Evolutionary conservation across 2,113 vertebrate species (phyloP).

Genomic region (Perognathus longimembris): DNA sequence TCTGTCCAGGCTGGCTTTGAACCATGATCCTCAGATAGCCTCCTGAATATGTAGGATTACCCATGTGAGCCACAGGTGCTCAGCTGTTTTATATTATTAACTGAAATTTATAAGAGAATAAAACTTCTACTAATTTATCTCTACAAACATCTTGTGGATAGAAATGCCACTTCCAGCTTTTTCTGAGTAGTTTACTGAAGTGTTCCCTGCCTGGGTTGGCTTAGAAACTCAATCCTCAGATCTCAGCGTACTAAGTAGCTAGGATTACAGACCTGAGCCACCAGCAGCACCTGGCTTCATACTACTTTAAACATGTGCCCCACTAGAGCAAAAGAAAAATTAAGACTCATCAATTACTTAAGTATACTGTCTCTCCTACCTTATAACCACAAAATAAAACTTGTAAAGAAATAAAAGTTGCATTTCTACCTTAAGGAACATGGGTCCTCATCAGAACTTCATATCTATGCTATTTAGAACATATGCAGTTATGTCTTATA

Average conservation of each 20-base stretch:
- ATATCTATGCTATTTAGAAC: not conserved
- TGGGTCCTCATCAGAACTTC: not conserved
- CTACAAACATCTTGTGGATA: slow-evolving; percentile 33
- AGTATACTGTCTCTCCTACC: not conserved
- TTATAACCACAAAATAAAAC: slow-evolving; percentile 18
- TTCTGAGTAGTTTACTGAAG: too few relatives aligned
- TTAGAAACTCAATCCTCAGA: too few relatives aligned
- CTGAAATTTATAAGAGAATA: not conserved
- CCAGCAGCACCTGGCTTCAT: too few relatives aligned
- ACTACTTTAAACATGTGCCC: too few relatives aligned
- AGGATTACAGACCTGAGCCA: too few relatives aligned
- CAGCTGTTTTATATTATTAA: slow-evolving; percentile 20
- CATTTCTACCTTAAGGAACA: slow-evolving; percentile 39
- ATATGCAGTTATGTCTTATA: not conserved
- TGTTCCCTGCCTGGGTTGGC: too few relatives aligned
- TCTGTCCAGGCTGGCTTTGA: too few relatives aligned
- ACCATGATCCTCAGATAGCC: too few relatives aligned
- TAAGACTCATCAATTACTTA: not conserved
- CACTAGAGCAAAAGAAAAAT: slow-evolving; percentile 12
- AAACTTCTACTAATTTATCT: slow-evolving; percentile 27
- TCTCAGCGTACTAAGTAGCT: too few relatives aligned
- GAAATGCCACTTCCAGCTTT: not conserved
- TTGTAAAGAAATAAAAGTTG: slow-evolving; percentile 13
- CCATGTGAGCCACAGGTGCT: too few relatives aligned
- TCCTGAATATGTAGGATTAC: too few relatives aligned